phyloP scores from a whole-genome alignment of 2,888 invertebrate species.

The Macrophya annulata region DNA sequence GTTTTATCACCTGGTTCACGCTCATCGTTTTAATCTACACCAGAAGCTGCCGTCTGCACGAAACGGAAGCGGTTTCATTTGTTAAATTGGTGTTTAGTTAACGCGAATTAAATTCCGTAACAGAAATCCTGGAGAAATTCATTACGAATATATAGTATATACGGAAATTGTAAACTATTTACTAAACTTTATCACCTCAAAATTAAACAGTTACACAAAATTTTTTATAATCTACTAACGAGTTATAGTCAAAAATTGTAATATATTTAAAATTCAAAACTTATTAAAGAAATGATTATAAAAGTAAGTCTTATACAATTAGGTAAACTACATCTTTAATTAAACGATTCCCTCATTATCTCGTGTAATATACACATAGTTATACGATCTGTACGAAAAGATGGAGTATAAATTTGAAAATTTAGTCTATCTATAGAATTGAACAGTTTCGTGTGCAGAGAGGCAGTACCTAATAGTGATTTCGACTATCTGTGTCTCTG shows the following conservation, averaged over 20 bases:
- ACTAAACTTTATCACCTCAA: not conserved
- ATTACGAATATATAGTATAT: not conserved
- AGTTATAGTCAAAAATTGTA: not conserved
- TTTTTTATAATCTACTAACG: not conserved
- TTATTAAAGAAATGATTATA: not conserved
- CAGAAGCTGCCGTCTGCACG: not conserved
- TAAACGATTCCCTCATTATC: not conserved
- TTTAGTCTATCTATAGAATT: not conserved
- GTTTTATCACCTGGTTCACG: constrained; percentile 70
- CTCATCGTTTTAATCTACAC: constrained; percentile 50
- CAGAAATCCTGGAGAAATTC: not conserved
- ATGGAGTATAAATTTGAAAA: not conserved
- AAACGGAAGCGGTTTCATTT: constrained; percentile 37
- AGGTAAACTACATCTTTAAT: not conserved
- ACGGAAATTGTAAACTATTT: not conserved
- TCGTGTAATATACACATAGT: not conserved
- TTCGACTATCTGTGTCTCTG: not conserved
- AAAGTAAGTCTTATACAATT: not conserved
- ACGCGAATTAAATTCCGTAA: not conserved
- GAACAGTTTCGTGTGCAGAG: not conserved
- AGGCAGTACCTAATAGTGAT: not conserved
- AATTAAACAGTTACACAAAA: not conserved
- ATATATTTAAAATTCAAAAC: not conserved
- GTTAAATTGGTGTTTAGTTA: constrained; percentile 29
- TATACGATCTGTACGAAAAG: not conserved